phyloP scores from a whole-genome alignment of 2,113 vertebrate species.

The Octodon degus region DNA sequence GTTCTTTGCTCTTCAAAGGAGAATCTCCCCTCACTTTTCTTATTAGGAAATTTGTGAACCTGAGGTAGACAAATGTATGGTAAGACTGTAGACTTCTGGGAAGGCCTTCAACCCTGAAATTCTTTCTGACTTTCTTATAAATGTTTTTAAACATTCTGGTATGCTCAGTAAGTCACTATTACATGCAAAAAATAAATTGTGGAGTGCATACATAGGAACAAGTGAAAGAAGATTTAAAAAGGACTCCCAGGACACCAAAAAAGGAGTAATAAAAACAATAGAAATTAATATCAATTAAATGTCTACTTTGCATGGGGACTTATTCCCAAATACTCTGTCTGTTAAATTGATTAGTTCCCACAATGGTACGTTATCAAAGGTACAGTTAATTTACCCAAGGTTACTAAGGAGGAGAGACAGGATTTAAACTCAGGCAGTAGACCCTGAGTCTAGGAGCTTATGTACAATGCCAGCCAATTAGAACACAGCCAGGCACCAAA shows the following conservation, averaged over 20 bases:
- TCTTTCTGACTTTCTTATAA: not conserved
- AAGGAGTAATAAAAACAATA: constrained; percentile 34
- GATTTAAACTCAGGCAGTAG: not conserved
- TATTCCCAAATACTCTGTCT: not conserved
- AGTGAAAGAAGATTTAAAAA: not conserved
- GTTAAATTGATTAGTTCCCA: not conserved
- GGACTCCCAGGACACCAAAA: not conserved
- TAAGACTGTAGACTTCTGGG: not conserved
- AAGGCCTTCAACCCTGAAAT: not conserved
- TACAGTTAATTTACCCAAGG: not conserved
- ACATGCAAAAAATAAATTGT: not conserved
- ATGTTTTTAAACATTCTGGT: not conserved
- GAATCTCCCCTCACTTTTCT: not conserved
- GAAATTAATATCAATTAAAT: not conserved
- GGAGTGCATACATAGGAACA: not conserved
- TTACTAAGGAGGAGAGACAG: not conserved
- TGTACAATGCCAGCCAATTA: not conserved
- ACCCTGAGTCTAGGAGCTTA: not conserved
- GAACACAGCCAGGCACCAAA: not conserved
- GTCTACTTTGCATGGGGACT: not conserved
- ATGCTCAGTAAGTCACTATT: not conserved
- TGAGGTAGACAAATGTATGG: not conserved
- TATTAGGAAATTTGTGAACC: not conserved
- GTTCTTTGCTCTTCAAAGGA: not conserved
- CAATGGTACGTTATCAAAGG: not conserved